Base-by-base conservation (phyloP, 2,888 invertebrate species). In the Petrolisthes cinctipes region DNA sequence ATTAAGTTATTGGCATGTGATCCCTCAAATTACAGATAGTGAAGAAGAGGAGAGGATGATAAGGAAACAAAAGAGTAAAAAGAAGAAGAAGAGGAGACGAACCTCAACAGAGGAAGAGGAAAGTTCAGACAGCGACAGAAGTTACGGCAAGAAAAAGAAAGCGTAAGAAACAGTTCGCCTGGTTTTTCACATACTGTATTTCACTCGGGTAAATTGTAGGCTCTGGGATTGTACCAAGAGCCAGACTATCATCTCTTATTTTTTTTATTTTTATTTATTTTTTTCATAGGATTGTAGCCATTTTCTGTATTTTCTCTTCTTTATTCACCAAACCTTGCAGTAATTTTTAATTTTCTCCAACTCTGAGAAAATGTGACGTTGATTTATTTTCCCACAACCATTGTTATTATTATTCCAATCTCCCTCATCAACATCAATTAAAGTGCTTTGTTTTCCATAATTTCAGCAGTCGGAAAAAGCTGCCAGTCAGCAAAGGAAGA, bases 41-140 rank as follows among this genome's bases (percentile, higher is more conserved):
- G 89, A 90, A 76, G 76, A 75, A 54, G 89, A 86, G n/a, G 88
- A 83, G 53, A 79, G 80, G 71, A 54, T 37, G 53, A 23, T n/a
- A 20, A 88, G 82, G 79, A 88, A 66, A 57, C 83, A 80, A 51
- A 88, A 78, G 54, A 89, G 87, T n/a, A 90, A 89, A 71, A 90
- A 89, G 78, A 90, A 90, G 88, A 90, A 90, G 71, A 88, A 81
- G 68, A 81, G 86, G 37, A 88, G 57, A 85, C 82, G 56, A 71
- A 85, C 75, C 66, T 89, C 90, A 7, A 83, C 71, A 53, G 89
- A 89, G 56, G 90, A 89, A 5, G 89, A 89, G 9, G 89, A 89
- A 14, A 84, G 84, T 73, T 89, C 90, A 23, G 90, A 90, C 23
- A 88, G 85, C 84, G 89, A 89, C 4, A 84, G 83, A 66, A 85